phyloP scores from a whole-genome alignment of 2,113 vertebrate genomes.

The Aptenodytes patagonicus region DNA sequence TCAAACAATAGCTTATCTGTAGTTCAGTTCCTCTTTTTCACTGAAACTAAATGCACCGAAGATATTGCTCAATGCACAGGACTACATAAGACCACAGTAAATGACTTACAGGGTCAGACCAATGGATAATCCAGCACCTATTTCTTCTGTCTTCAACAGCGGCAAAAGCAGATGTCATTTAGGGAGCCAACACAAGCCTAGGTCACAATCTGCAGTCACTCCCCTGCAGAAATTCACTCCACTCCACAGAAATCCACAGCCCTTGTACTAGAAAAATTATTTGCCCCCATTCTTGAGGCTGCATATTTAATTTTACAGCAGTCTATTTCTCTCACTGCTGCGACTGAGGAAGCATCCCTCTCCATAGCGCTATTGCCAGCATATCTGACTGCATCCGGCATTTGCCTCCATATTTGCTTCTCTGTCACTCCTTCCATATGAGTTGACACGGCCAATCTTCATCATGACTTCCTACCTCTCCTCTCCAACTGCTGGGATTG shows the following conservation, averaged over 20 bases:
- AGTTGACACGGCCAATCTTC: rapidly evolving
- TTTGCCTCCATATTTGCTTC: background rate
- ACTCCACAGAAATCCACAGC: background rate
- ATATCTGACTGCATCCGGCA: background rate
- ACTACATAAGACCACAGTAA: background rate
- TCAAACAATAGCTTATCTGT: background rate
- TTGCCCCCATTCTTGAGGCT: background rate
- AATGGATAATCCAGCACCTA: background rate
- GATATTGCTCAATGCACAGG: background rate
- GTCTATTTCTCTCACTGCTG: background rate
- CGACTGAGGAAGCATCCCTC: background rate
- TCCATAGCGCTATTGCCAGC: background rate
- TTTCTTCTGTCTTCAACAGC: background rate
- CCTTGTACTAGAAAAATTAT: background rate
- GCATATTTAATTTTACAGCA: background rate
- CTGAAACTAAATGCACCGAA: background rate
- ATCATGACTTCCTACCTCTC: background rate
- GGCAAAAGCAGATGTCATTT: background rate
- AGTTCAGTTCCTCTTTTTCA: background rate
- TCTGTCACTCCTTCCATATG: background rate
- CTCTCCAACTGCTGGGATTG: too few relatives aligned
- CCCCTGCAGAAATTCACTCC: background rate
- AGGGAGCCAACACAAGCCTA: background rate
- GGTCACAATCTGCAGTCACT: background rate
- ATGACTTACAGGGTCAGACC: background rate